Evolutionary conservation across 2,113 vertebrate species (phyloP), one percentile per base, ranked within the genome.

Genomic region (Ageneiosus marmoratus): DNA sequence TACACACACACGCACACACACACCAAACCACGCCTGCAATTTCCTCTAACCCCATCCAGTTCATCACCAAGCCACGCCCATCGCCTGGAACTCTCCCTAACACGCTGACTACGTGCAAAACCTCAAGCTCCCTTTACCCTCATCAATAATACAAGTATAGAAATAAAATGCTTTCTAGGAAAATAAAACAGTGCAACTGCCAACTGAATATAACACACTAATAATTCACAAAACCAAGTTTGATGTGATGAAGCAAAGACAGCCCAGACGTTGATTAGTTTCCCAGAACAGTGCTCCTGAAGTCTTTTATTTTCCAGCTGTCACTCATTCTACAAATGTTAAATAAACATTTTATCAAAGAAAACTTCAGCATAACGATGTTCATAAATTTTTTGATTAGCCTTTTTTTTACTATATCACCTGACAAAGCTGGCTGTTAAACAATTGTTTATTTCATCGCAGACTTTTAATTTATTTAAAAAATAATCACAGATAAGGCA

Each of bases 21-120:
- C 44, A 48, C 24, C 22, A 69, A 24, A n/a, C 46, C 60, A 1
- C 60, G 62, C 62, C 44, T 29, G 1, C 77, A 48, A 53, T 53
- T 37, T 55, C 50, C 29, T 76, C 73, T 37, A 76, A 76, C 50
- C 29, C 73, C 29, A 37, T 55, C 73, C 50, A 34, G 16, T 34
- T 55, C 29, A 24, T 5, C 8, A 55, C 10, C 18, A 76, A 55
- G 51, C 50, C 73, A 53, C 73, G 50, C 73, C 73, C 50, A 27
- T 55, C 50, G 16, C 15, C 73, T 34, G 70, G 70, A 74, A 74
- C n/a, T 20, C 27, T 50, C 70, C 8, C 4, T 29, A 51, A 32
- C 70, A 74, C 70, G 4, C 13, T 3, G 27, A 34, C 73, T 53
- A 75, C 50, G 73, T 75, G 73, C 73, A 53, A 12, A 75, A 53